Percentiles rank a stretch among this genome's conserved stretches.
These are phyloP conservation scores for Goniozus legneri DNA, from an alignment of 1,140 invertebrate genomes.

Conservation along the genomic window DNA sequence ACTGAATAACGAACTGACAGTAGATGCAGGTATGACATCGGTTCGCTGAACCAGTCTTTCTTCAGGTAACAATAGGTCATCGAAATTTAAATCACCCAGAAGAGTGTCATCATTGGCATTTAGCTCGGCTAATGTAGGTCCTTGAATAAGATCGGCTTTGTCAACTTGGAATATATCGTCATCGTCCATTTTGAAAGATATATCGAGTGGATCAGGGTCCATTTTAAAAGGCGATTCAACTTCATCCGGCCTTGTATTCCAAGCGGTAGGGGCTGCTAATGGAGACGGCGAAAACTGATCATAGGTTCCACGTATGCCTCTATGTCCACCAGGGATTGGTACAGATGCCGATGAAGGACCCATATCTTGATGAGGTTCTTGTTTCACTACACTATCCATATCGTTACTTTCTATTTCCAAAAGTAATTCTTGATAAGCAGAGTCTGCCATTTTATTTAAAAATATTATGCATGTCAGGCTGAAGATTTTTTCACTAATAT, in stretches of 20 bases:
- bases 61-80: constrained; percentile 74
- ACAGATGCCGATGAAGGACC: constrained; percentile 45
- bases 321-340: constrained; percentile 48
- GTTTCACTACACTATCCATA: constrained; percentile 39
- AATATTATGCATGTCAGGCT: neutral
- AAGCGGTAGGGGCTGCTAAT: constrained; percentile 32
- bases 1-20: constrained; percentile 29
- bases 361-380: constrained; percentile 39
- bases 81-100: constrained; percentile 79
- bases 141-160: constrained; percentile 78
- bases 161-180: constrained; percentile 89
- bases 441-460: constrained; percentile 22
- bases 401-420: constrained; percentile 25
- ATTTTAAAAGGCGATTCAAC: constrained; percentile 38
- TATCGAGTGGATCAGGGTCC: constrained; percentile 38
- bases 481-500: neutral
- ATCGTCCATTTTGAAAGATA: constrained; percentile 73
- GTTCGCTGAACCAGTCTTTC: constrained; percentile 53
- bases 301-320: constrained; percentile 36
- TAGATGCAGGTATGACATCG: constrained; percentile 19
- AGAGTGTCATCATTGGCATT: constrained; percentile 82
- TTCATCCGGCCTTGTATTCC: constrained; percentile 37
- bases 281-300: constrained; percentile 52
- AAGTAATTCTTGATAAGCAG: constrained; percentile 30
- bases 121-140: constrained; percentile 81